Conservation (phyloP, 2,797 vertebrate species). For the Chloroceryle amazona region DNA sequence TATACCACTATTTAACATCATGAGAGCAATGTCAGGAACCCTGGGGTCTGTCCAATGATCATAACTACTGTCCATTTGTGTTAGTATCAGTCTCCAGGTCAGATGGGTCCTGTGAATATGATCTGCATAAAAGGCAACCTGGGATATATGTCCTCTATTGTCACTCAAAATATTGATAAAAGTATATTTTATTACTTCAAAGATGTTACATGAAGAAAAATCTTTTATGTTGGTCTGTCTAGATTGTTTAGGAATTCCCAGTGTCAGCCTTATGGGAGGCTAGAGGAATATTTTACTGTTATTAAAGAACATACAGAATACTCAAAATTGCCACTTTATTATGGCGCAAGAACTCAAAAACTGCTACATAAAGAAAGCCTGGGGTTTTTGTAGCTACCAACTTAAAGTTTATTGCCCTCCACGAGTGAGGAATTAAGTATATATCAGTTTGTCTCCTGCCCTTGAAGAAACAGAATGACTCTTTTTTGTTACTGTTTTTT, state of each 20-base stretch:
- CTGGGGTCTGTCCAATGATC: not conserved
- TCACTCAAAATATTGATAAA: not conserved
- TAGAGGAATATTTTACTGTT: slow-evolving; percentile 37
- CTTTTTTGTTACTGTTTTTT: not conserved
- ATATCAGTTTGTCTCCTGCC: slow-evolving; percentile 22
- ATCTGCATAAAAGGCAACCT: not conserved
- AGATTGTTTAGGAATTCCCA: not conserved
- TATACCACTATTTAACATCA: fast-evolving
- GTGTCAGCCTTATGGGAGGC: not conserved
- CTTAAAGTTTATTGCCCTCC: slow-evolving; percentile 48
- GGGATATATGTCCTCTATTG: not conserved
- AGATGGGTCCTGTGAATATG: not conserved
- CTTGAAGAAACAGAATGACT: slow-evolving; percentile 46
- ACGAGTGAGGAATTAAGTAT: slow-evolving; percentile 46
- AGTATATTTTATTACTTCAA: not conserved
- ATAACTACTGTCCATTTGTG: fast-evolving
- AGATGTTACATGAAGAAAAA: not conserved
- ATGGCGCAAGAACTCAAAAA: slow-evolving; percentile 47
- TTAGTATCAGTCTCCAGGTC: not conserved
- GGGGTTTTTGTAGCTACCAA: slow-evolving; percentile 55
- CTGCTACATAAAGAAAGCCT: slow-evolving; percentile 66
- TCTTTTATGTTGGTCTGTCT: not conserved
- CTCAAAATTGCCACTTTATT: slow-evolving; percentile 49
- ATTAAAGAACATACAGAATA: slow-evolving; percentile 50
- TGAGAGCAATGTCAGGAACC: not conserved